These are phyloP conservation scores for Gavia stellata DNA, from an alignment of 2,113 vertebrate genomes.

Conservation along the genomic window DNA sequence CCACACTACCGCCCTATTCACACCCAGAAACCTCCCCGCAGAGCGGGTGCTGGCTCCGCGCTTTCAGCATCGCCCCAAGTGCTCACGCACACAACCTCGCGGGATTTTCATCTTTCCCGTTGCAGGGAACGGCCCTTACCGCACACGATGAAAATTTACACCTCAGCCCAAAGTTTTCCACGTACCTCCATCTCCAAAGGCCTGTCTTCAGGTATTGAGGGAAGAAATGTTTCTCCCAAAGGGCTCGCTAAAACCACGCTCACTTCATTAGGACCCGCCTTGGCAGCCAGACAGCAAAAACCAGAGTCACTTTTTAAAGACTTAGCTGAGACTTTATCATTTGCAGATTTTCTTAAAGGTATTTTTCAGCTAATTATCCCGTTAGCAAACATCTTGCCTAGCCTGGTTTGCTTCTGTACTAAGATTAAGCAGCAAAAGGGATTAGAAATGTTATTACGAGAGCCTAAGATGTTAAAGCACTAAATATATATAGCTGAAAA, in stretches of 20 bases:
- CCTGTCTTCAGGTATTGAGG: no score
- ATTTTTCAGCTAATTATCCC: not conserved
- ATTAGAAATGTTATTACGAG: not conserved
- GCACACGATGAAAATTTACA: not conserved
- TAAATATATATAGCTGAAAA: not conserved
- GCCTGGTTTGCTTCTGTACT: not conserved
- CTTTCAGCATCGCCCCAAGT: rapidly evolving
- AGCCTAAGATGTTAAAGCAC: not conserved
- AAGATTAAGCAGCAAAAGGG: not conserved
- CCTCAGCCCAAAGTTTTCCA: not conserved
- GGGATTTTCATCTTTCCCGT: not conserved
- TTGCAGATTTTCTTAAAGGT: not conserved
- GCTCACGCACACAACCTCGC: not conserved
- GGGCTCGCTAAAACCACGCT: not conserved
- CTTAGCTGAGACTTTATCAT: not conserved
- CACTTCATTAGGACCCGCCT: not conserved
- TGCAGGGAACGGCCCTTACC: not conserved
- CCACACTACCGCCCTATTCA: rapidly evolving
- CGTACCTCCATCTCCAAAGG: not conserved
- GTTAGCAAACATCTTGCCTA: not conserved
- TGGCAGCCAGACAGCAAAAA: not conserved
- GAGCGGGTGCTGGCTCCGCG: rapidly evolving
- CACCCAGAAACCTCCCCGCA: no score
- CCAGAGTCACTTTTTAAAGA: not conserved
- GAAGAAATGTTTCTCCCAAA: not conserved